Percentiles rank a stretch among this genome's conserved stretches.
Evolutionary conservation across 2,113 vertebrate genomes (phyloP).

Genomic region (Vimba vimba): DNA sequence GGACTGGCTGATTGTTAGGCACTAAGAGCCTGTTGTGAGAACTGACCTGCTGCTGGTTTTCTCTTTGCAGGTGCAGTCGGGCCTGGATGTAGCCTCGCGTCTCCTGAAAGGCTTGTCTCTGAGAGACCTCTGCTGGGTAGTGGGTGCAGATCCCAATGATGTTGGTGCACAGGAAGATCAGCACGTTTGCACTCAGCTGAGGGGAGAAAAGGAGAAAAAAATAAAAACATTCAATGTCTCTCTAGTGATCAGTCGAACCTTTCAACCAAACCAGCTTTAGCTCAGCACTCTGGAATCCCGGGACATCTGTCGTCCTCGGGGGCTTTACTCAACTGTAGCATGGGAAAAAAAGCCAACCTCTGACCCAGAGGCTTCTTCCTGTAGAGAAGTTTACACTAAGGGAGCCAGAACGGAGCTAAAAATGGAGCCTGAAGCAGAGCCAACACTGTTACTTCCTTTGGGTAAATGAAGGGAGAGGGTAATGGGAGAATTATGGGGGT

Average conservation of each 20-base stretch:
- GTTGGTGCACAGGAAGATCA: conserved; percentile 96
- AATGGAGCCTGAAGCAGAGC: conserved; percentile 44
- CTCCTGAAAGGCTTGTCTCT: conserved; percentile 97
- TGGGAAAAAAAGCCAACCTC: conserved; percentile 59
- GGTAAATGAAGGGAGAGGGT: conserved; percentile 15
- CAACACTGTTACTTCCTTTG: conserved; percentile 45
- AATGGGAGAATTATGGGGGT: background rate
- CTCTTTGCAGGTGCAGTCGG: conserved; percentile 89
- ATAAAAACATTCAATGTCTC: background rate
- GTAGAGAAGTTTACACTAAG: conserved; percentile 36
- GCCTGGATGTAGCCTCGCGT: conserved; percentile 96
- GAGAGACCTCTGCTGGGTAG: conserved; percentile 94
- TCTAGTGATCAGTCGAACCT: background rate
- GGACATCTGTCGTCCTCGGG: conserved; percentile 48
- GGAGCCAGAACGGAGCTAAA: conserved; percentile 34
- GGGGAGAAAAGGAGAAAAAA: background rate
- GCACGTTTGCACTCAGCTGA: conserved; percentile 90
- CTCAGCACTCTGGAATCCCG: conserved; percentile 7
- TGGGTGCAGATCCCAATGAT: conserved; percentile 96
- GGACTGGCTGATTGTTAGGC: too few species aligned
- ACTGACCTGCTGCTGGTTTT: conserved; percentile 94
- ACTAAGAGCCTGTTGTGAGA: too few species aligned
- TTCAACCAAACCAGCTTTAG: conserved; percentile 17
- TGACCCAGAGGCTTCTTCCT: conserved; percentile 47
- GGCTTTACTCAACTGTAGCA: conserved; percentile 65